phyloP scores from a whole-genome alignment of 2,888 invertebrate species.

The Hemithea aestivaria region DNA sequence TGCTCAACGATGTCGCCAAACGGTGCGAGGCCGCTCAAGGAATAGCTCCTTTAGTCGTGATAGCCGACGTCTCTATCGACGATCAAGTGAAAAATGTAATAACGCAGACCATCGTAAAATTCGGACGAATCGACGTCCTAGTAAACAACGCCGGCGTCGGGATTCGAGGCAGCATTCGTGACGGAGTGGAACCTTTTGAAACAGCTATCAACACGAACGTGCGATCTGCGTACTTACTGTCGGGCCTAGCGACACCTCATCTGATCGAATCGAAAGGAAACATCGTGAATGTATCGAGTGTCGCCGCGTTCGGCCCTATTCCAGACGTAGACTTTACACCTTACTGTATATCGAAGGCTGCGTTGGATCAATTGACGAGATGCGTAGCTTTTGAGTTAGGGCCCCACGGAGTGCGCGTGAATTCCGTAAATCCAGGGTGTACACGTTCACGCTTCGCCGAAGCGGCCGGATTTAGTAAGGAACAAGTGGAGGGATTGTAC shows the following conservation, averaged over 20 bases:
- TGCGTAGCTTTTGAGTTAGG: conserved; percentile 92
- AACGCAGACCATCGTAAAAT: conserved; percentile 82
- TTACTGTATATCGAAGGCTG: conserved; percentile 95
- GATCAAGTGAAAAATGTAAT: conserved; percentile 82
- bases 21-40: conserved; percentile 71
- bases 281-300: conserved; percentile 95
- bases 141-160: conserved; percentile 93
- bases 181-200: conserved; percentile 90
- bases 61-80: conserved; percentile 83
- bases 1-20: conserved; percentile 80
- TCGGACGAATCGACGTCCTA: conserved; percentile 85
- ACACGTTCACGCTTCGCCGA: conserved; percentile 81
- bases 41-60: conserved; percentile 76
- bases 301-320: conserved; percentile 84
- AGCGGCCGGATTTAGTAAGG: conserved; percentile 85
- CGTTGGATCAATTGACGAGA: conserved; percentile 94
- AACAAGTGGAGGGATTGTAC: conserved; percentile 81
- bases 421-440: conserved; percentile 96
- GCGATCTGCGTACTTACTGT: conserved; percentile 86
- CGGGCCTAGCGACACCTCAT: conserved; percentile 89
- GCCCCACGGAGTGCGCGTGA: conserved; percentile 87
- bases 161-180: conserved; percentile 86
- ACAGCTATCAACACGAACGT: conserved; percentile 90
- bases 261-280: conserved; percentile 88
- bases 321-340: conserved; percentile 85